Conservation (phyloP, 2,113 vertebrate species). For the Alectura lathami region DNA sequence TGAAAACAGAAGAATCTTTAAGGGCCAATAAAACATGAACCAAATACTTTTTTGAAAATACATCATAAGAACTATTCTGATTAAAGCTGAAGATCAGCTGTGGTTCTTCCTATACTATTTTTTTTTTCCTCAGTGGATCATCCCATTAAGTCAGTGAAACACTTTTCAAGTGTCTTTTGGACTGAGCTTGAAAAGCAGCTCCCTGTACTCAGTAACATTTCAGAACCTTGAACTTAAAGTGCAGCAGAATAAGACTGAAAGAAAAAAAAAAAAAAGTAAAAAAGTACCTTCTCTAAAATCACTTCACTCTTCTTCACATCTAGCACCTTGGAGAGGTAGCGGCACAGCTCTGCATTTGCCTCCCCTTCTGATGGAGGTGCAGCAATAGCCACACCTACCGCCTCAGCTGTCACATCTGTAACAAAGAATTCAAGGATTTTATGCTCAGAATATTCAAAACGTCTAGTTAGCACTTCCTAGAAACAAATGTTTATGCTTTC, state of each 20-base stretch:
- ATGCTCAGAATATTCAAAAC: neutral
- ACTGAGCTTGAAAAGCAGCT: neutral
- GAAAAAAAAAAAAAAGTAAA: neutral
- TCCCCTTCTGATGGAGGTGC: constrained; percentile 91
- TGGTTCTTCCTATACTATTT: neutral
- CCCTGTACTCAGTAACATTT: neutral
- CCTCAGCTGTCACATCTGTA: constrained; percentile 82
- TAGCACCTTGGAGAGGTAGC: constrained; percentile 87
- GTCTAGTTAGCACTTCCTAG: neutral
- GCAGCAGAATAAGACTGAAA: neutral
- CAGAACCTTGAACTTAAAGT: neutral
- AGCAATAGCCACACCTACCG: constrained; percentile 87
- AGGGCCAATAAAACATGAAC: neutral
- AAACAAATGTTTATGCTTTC: neutral
- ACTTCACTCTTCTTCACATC: constrained; percentile 87
- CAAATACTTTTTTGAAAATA: neutral
- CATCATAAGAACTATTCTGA: neutral
- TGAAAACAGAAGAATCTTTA: neutral
- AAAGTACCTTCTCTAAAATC: constrained; percentile 85
- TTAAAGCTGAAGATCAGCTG: neutral
- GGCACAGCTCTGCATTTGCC: constrained; percentile 89
- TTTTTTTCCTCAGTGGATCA: neutral
- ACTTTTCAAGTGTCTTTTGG: neutral
- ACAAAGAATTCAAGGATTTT: neutral
- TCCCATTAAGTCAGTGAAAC: neutral